Evolutionary conservation across 2,797 vertebrate genomes (phyloP), one percentile per base, ranked within the genome.

Genomic region (Etheostoma perlongum): DNA sequence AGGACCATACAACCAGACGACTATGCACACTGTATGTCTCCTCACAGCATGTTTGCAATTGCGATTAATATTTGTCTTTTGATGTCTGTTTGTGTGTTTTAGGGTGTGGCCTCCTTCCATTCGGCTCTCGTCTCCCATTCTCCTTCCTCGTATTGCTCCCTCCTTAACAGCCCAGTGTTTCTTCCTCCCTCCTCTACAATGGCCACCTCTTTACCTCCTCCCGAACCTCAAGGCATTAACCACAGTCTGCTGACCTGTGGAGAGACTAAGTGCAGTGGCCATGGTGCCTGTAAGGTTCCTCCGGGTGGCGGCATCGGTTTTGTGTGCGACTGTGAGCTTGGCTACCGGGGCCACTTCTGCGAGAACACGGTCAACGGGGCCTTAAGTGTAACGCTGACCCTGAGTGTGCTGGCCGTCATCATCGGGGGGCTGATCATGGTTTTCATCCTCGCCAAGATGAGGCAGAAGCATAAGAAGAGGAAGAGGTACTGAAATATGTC

Each of bases 261-360:
- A 51, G 87, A 88, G 0, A 72, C 86, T 7, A 89, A 57, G 0
- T 99, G 97, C 70, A 92, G 85, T 2, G 77, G 90, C 60, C 93
- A 46, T 0, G 97, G 97, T 0, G 65, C 71, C 4, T 98, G 98
- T 0, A 81, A 89, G 25, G 0, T 84, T 0, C 89, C 93, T 55
- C 6, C 11, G 0, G 88, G 67, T 0, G 86, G 85, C 0, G 91
- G 92, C 0, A 49, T 62, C 0, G 33, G 4, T 4, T 61, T 93
- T 7, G 91, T 51, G 0, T 98, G 97, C 36, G 85, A 93, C 10
- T 98, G 97, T 0, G 33, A 85, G 3, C 79, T 95, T 79, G 97
- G 95, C 33, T 97, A 97, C 49, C 82, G 1, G 0, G 96, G 97
- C 0, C 68, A 95, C 11, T 89, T 66, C 85, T 99, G 97, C 0